Evolutionary conservation across 1,140 invertebrate species (phyloP).

Genomic region (Phocides pigmalion): DNA sequence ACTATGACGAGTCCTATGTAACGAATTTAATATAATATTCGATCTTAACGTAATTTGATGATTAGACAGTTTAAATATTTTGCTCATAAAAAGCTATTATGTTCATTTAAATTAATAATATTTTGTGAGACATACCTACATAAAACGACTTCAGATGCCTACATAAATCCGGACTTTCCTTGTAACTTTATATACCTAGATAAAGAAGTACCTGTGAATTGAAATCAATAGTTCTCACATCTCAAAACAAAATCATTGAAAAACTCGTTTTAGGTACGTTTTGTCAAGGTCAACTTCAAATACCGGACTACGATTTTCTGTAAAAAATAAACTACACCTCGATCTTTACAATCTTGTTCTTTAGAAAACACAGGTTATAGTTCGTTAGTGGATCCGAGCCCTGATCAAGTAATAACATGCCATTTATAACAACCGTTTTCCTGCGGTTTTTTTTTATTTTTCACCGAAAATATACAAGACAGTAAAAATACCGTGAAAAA

Average conservation of each 20-base stretch:
- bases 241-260: slow-evolving; percentile 26
- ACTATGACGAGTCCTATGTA: no score
- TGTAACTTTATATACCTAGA: slow-evolving; percentile 10
- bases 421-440: no score
- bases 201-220: background rate
- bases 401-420: background rate
- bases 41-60: no score
- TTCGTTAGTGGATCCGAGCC: background rate
- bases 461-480: no score
- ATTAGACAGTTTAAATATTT: background rate
- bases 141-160: slow-evolving; percentile 46
- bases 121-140: background rate
- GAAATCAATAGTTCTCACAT: slow-evolving; percentile 25
- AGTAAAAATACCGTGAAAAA: no score
- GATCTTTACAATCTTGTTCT: slow-evolving; percentile 22
- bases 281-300: slow-evolving; percentile 21
- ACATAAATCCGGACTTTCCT: slow-evolving; percentile 19
- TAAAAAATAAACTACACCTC: slow-evolving; percentile 17
- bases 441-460: no score
- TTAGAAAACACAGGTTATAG: slow-evolving; percentile 18
- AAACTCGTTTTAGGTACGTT: slow-evolving; percentile 25
- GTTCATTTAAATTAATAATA: background rate
- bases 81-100: background rate
- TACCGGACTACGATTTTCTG: slow-evolving; percentile 19
- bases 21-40: no score